Percentiles rank a stretch among this genome's conserved stretches.
These are phyloP conservation scores for Trachymyrmex septentrionalis DNA, from an alignment of 1,140 invertebrate genomes.

Conservation along the genomic window DNA sequence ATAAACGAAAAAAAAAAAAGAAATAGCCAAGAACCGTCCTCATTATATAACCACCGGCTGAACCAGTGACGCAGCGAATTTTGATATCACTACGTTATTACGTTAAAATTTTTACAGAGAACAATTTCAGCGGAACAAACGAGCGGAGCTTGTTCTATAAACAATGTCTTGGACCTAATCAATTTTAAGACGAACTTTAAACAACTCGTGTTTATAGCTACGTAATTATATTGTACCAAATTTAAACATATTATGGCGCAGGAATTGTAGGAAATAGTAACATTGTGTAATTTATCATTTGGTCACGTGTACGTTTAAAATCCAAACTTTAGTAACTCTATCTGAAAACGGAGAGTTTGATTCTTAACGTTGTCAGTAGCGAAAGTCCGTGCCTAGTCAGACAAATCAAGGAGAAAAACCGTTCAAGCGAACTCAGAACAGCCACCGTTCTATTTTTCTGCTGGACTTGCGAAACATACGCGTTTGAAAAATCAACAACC, in stretches of 20 bases:
- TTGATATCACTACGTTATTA: slow-evolving; percentile 68
- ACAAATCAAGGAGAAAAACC: slow-evolving; percentile 4
- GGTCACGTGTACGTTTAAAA: background rate
- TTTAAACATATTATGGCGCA: too few relatives aligned
- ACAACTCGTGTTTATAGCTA: background rate
- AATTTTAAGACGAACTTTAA: slow-evolving; percentile 11
- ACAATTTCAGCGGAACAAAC: slow-evolving; percentile 18
- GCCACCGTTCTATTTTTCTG: slow-evolving; percentile 18
- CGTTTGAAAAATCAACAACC: slow-evolving; percentile 67
- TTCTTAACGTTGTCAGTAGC: slow-evolving; percentile 45
- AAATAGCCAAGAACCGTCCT: background rate
- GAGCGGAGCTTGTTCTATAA: background rate
- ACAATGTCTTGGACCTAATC: slow-evolving; percentile 43
- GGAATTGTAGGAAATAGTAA: background rate
- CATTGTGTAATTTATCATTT: slow-evolving; percentile 39
- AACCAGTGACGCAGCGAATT: slow-evolving; percentile 64
- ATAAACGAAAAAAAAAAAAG: background rate
- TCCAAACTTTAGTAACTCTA: slow-evolving; percentile 24
- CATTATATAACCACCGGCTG: slow-evolving; percentile 37
- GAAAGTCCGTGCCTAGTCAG: slow-evolving; percentile 54
- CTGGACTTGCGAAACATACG: slow-evolving; percentile 19
- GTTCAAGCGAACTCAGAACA: slow-evolving; percentile 1
- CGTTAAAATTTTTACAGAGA: slow-evolving; percentile 28
- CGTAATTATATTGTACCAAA: background rate
- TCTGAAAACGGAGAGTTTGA: slow-evolving; percentile 18